Evolutionary conservation across 2,113 vertebrate genomes (phyloP), one percentile per base, ranked within the genome.

Genomic region (Isichthys henryi): DNA sequence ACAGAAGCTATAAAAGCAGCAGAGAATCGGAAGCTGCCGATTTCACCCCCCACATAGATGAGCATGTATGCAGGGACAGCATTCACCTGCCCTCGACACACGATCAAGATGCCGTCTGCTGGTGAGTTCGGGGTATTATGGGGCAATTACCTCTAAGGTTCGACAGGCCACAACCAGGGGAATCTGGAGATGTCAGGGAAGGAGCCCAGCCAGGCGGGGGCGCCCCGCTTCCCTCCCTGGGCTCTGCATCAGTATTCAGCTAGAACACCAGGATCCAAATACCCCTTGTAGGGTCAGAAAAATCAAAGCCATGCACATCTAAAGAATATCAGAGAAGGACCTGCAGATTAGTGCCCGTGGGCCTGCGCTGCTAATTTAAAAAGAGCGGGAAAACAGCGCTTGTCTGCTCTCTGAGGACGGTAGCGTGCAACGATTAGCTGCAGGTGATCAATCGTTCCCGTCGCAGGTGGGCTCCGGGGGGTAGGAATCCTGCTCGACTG

Each of bases 221-320:
- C 1, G 91, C 90, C 90, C 27, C 5, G 88, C 89, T 93, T 92
- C 89, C 89, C 92, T 92, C 93, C 90, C 88, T 11, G 19, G 88
- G 88, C 90, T 87, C 91, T 39, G 62, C 92, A 95, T 95, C 94
- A 94, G 91, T 91, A 96, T 96, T 95, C 94, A 90, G 91, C 88
- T 90, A 49, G 92, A 89, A 74, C 90, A 66, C 93, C 90, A 88
- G 89, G 87, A 92, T 94, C 92, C 91, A 93, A 91, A 84, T 90
- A 70, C 93, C 92, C 92, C 93, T 92, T 93, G 94, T 93, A 92
- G 95, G 95, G 94, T 95, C 94, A 93, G 94, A 94, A 89, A 94
- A 95, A 96, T 96, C 95, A 96, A 96, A 96, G 94, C 89, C 0
- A 90, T 31, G 83, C 92, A 96, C 94, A 94, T 96, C 95, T 94